Evolutionary conservation across 37 sponge, comb jelly and placozoan genomes (phyloP).

Genomic region (Hexactinellida sp.): DNA sequence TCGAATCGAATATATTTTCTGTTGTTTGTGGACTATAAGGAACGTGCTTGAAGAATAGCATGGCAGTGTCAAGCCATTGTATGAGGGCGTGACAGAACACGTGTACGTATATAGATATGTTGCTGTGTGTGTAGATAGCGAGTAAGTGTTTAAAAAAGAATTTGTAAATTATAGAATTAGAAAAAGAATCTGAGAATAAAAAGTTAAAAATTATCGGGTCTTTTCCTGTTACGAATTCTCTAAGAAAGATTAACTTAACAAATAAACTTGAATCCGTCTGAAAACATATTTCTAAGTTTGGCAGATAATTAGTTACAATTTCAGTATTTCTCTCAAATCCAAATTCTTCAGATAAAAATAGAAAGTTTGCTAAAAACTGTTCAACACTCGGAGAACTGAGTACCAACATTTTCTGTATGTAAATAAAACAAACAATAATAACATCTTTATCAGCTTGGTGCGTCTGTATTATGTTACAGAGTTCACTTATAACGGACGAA

Average conservation of each 20-base stretch:
- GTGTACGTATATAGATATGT: not conserved
- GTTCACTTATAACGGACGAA: not conserved
- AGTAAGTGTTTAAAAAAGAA: not conserved
- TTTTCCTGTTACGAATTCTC: not conserved
- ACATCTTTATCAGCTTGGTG: not conserved
- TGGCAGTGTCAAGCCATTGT: not conserved
- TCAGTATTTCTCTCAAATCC: not conserved
- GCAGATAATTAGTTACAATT: not conserved
- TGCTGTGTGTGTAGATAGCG: not conserved
- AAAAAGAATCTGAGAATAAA: not conserved
- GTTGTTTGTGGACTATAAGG: not conserved
- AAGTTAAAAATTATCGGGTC: not conserved
- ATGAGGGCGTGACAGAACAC: not conserved
- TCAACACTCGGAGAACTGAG: not conserved
- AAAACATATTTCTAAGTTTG: not conserved
- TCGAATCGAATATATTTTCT: not conserved
- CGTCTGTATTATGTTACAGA: not conserved
- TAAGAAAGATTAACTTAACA: not conserved
- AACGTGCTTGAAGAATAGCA: not conserved
- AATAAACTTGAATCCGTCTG: not conserved
- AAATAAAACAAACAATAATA: not conserved
- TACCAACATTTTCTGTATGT: not conserved
- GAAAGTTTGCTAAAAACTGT: not conserved
- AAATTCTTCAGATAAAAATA: not conserved
- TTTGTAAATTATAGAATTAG: not conserved